Conservation (phyloP, 1,140 invertebrate species). For the Dermatophagoides farinae region DNA sequence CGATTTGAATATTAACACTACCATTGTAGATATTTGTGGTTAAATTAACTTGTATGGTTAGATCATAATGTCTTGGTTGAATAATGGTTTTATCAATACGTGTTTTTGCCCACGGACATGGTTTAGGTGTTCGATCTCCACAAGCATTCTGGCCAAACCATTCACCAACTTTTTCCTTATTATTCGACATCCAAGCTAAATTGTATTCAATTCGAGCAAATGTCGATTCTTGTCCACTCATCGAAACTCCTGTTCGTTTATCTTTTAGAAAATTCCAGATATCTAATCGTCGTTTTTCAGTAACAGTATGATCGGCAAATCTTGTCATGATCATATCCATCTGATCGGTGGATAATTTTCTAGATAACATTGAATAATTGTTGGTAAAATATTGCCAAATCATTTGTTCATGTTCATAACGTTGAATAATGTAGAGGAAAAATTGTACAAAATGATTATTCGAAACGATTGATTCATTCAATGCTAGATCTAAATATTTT, state of each 20-base stretch:
- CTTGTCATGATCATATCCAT: not conserved
- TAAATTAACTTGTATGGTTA: slow-evolving; percentile 49
- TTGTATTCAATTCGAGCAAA: not conserved
- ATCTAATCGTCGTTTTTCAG: not conserved
- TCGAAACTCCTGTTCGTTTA: not conserved
- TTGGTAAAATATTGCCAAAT: slow-evolving; percentile 9
- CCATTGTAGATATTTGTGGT: slow-evolving; percentile 43
- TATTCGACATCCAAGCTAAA: not conserved
- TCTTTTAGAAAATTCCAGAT: not conserved
- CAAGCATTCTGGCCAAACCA: slow-evolving; percentile 8
- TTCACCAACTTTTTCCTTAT: not conserved
- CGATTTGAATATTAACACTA: slow-evolving; percentile 43
- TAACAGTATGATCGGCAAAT: not conserved
- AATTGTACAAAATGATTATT: not conserved
- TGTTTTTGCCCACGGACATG: slow-evolving; percentile 11
- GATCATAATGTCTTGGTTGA: slow-evolving; percentile 45
- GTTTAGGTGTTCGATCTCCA: not conserved
- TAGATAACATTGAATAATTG: slow-evolving; percentile 7
- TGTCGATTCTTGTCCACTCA: not conserved
- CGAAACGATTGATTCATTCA: not conserved
- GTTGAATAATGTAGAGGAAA: not conserved
- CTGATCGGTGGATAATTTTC: not conserved
- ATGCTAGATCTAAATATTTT: not conserved
- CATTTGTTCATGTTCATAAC: not conserved
- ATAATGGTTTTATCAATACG: slow-evolving; percentile 41